Base-by-base conservation (phyloP, 1,140 invertebrate species). In the Bicyclus anynana region DNA sequence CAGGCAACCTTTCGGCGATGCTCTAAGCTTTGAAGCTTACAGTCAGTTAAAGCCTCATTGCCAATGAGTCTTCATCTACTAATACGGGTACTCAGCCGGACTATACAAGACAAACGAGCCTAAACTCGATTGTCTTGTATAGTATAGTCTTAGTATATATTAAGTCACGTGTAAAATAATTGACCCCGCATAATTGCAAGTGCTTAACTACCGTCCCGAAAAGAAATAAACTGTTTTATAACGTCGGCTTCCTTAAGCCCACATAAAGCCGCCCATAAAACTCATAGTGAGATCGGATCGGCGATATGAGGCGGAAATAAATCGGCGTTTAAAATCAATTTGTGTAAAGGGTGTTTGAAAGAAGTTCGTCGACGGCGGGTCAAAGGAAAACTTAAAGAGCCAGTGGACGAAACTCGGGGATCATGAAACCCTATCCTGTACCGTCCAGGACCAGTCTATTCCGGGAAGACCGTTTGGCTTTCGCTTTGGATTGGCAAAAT, bases 311-410 rank as follows among this genome's bases (percentile, higher is more conserved):
- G 72, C 81, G 83, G 80, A 87, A 87, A 86, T 86, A 86, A 86
- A 85, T 82, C 80, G 83, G 77, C 81, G 82, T 87, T 87, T 87
- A 86, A 87, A 87, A 87, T 86, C 84, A 87, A 87, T 87, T 87
- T 87, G 84, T 87, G 84, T 87, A 78, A 80, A 82, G 80, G 80
- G 70, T 67, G 68, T 69, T 63, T 58, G 69, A 72, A 74, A 77
- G 69, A 59, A 66, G 74, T 78, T 72, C 56, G 58, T 64, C 66
- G 67, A 67, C 61, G 64, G 49, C 37, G 64, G 61, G 68, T 70
- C 61, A 67, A 55, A 35, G 10, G 52, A 44, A 14, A 12, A 38
- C 4, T 16, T 14, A 7, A 50, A 47, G 44, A 47, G 44, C 10
- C n/a, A 12, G 14, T 21, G 13, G 5, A 38, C 37, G 5, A 16